phyloP scores from a whole-genome alignment of 2,113 vertebrate genomes.

The Grallaria varia region DNA sequence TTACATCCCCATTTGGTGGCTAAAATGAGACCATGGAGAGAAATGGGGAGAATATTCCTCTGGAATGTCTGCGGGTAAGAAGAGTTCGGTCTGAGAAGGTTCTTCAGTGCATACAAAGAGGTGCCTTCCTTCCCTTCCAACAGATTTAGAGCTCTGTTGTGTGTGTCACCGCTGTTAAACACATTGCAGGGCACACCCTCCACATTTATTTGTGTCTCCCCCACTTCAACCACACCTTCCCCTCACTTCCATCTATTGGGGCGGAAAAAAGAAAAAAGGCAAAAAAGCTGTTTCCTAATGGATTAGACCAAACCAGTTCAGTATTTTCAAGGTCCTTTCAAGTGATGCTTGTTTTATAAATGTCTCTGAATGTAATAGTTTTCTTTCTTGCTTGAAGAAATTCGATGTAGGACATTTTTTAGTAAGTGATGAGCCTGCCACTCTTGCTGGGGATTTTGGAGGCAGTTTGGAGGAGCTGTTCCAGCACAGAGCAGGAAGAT shows the following conservation, averaged over 20 bases:
- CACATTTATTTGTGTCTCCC: not conserved
- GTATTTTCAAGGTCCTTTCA: not conserved
- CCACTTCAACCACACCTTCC: not conserved
- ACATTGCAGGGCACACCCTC: not conserved
- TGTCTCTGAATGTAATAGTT: not conserved
- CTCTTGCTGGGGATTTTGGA: not conserved
- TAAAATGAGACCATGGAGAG: not conserved
- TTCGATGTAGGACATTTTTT: not conserved
- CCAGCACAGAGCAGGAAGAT: not conserved
- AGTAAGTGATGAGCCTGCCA: not conserved
- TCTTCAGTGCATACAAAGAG: accelerated
- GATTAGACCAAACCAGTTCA: not conserved
- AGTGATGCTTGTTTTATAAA: not conserved
- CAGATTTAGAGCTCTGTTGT: not conserved
- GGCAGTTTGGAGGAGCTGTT: not conserved
- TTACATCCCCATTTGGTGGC: too few species aligned
- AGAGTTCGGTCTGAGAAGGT: not conserved
- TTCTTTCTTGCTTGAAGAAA: not conserved
- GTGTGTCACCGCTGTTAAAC: not conserved
- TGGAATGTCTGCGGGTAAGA: not conserved
- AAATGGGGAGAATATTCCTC: not conserved
- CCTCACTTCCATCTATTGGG: not conserved
- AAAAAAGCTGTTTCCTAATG: not conserved
- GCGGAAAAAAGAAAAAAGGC: too few species aligned
- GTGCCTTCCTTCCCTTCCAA: not conserved